A percentile compares a stretch with the other conserved stretches of the same genome.
phyloP scores from a whole-genome alignment of 2,888 invertebrate species.

The Cancer borealis region DNA sequence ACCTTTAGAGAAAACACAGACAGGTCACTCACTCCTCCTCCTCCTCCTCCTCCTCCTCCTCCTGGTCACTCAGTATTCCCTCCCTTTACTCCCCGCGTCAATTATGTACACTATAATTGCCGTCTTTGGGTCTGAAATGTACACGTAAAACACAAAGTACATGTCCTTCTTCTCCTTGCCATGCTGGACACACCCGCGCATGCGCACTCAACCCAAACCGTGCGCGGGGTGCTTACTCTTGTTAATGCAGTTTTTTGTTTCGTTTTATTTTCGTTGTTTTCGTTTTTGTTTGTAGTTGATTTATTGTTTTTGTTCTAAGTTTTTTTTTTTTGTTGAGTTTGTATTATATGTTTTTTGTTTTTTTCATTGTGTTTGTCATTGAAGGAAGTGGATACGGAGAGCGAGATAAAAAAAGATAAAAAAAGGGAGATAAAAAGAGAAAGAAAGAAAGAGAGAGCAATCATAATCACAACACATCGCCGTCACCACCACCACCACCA shows the following conservation, averaged over 20 bases:
- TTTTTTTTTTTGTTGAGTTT: not conserved
- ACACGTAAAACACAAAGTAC: slow-evolving; percentile 20
- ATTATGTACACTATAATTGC: not conserved
- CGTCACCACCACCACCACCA: not conserved
- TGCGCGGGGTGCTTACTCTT: not conserved
- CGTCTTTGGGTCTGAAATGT: not conserved
- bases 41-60: slow-evolving; percentile 41
- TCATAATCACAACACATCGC: not conserved
- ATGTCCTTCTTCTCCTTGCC: not conserved
- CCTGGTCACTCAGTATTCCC: not conserved
- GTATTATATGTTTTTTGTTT: not conserved
- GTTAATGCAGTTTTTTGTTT: not conserved
- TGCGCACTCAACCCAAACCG: not conserved
- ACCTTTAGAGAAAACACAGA: not conserved
- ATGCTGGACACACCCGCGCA: slow-evolving; percentile 13
- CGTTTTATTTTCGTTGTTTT: not conserved
- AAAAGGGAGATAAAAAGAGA: not conserved
- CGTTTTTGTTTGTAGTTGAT: not conserved
- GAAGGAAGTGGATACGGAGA: too few relatives aligned
- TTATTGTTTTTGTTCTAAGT: not conserved
- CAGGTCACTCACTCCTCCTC: not conserved
- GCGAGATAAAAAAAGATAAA: too few relatives aligned
- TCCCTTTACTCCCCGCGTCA: not conserved
- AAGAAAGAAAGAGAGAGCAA: not conserved
- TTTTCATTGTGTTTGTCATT: not conserved